These are phyloP conservation scores for Coptodon rendalli DNA, from an alignment of 2,113 vertebrate genomes.

Conservation along the genomic window DNA sequence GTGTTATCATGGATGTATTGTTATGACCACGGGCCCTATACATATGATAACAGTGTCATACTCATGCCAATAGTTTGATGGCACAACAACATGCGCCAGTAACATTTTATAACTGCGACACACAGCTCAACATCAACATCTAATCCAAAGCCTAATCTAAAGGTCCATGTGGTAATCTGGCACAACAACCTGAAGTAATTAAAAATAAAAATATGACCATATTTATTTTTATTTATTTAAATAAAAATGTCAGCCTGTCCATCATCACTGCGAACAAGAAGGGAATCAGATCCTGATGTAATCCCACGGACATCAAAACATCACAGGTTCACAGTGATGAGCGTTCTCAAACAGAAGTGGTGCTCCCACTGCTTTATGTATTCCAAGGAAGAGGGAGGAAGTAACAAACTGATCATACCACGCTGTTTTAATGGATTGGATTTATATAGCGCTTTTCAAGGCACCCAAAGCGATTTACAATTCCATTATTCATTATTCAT, in stretches of 20 bases:
- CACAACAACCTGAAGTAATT: background rate
- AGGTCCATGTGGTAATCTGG: background rate
- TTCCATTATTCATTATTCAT: too few species aligned
- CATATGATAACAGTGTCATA: background rate
- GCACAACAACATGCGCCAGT: background rate
- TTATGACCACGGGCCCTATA: background rate
- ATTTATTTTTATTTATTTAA: background rate
- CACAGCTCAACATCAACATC: background rate
- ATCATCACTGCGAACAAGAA: background rate
- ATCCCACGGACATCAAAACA: background rate
- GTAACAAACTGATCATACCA: rapidly evolving
- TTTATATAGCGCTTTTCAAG: too few species aligned
- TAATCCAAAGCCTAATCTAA: background rate
- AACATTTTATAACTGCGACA: background rate
- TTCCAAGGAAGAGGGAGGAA: background rate
- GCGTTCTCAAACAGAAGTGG: background rate
- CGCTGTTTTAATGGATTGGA: too few species aligned
- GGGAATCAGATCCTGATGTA: background rate
- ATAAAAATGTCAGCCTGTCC: background rate
- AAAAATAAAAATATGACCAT: background rate
- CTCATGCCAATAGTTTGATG: background rate
- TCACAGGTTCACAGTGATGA: background rate
- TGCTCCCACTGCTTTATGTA: background rate
- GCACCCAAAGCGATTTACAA: too few species aligned
- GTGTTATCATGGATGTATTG: background rate